Evolutionary conservation across 2,113 vertebrate species (phyloP).

Genomic region (Lepus americanus): DNA sequence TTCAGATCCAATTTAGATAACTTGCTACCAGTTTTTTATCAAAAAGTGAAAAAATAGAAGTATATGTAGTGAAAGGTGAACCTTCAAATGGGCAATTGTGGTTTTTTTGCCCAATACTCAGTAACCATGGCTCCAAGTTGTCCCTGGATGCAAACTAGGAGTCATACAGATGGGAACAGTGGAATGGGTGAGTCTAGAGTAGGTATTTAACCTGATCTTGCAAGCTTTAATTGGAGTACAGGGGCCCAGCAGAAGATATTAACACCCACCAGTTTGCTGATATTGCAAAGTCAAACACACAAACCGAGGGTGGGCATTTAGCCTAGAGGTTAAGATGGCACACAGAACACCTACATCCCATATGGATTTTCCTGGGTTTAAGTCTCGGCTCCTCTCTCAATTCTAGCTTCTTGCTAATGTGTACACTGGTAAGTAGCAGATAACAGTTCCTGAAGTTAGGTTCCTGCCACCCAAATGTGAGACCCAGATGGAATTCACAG

Average conservation of each 20-base stretch:
- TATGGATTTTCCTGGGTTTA: no score
- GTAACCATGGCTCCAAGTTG: neutral
- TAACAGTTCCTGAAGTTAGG: no score
- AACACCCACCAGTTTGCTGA: neutral
- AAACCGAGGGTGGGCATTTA: neutral
- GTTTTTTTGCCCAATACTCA: neutral
- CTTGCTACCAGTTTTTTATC: neutral
- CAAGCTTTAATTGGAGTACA: neutral
- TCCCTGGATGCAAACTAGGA: neutral
- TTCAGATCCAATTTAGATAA: constrained; percentile 21
- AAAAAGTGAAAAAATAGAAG: neutral
- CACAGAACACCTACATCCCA: no score
- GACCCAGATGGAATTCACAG: no score
- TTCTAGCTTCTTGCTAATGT: no score
- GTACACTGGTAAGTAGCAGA: no score
- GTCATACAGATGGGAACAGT: neutral
- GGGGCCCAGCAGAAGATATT: neutral
- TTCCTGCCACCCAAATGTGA: no score
- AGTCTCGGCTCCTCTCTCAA: no score
- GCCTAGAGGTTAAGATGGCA: no score
- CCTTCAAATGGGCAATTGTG: neutral
- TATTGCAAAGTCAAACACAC: constrained; percentile 14
- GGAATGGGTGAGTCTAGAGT: neutral
- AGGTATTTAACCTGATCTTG: constrained; percentile 25
- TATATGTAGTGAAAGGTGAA: constrained; percentile 22